These are phyloP conservation scores for Ophion ellenae DNA, from an alignment of 2,888 invertebrate genomes.

Conservation along the genomic window DNA sequence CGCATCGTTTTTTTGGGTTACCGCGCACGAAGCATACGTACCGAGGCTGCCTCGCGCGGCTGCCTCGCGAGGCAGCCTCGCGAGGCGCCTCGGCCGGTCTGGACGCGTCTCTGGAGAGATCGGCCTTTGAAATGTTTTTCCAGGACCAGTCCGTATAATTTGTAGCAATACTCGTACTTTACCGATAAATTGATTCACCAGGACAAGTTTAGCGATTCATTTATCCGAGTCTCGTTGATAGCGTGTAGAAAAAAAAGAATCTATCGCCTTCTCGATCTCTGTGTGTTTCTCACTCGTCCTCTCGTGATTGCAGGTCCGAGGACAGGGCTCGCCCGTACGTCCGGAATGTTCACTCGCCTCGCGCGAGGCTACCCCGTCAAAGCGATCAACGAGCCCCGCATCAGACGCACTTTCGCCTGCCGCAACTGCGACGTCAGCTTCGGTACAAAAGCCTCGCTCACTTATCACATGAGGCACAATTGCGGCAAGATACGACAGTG, in stretches of 20 bases:
- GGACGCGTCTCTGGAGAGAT: no score
- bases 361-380: background rate
- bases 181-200: no score
- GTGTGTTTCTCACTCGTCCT: constrained; percentile 31
- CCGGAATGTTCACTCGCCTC: constrained; percentile 8
- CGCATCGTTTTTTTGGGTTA: no score
- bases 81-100: no score
- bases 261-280: background rate
- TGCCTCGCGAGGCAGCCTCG: no score
- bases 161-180: no score
- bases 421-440: constrained; percentile 73
- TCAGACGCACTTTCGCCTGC: constrained; percentile 68
- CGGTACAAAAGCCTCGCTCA: constrained; percentile 74
- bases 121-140: no score
- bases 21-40: no score
- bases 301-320: constrained; percentile 59
- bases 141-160: no score
- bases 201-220: no score
- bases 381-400: constrained; percentile 49
- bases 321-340: background rate
- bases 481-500: constrained; percentile 79
- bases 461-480: constrained; percentile 75
- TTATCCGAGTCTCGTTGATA: no score
- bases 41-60: no score
- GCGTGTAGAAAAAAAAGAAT: background rate